A percentile compares a stretch with the other conserved stretches of the same genome.
Evolutionary conservation across 1,140 invertebrate species (phyloP).

Genomic region (Pachyrhynchus sulphureomaculatus): DNA sequence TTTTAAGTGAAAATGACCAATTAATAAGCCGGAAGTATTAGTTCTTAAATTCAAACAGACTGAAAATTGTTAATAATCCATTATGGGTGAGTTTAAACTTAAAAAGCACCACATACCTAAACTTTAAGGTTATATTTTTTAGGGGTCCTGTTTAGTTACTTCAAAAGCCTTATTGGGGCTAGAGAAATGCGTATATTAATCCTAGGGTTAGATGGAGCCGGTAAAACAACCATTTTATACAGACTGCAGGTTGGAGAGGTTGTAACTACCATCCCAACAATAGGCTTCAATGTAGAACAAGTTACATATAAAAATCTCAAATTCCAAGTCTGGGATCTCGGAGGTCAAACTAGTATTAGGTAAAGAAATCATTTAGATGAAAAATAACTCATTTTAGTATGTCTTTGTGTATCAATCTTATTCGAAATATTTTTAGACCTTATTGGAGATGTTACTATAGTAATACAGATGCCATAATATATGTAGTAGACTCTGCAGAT

Average conservation of each 20-base stretch:
- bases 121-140: slow-evolving; percentile 40
- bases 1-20: slow-evolving; percentile 6
- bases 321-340: slow-evolving; percentile 98
- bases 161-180: slow-evolving; percentile 87
- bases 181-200: slow-evolving; percentile 98
- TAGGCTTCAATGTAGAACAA: slow-evolving; percentile 98
- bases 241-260: slow-evolving; percentile 98
- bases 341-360: slow-evolving; percentile 92
- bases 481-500: slow-evolving; percentile 98
- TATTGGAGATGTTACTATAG: slow-evolving; percentile 99
- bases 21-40: slow-evolving; percentile 8
- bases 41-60: background rate
- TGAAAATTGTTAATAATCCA: background rate
- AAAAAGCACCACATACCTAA: background rate
- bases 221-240: slow-evolving; percentile 99
- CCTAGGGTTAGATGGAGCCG: slow-evolving; percentile 94
- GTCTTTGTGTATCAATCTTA: background rate
- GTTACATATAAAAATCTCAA: slow-evolving; percentile 95
- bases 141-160: slow-evolving; percentile 96
- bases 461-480: slow-evolving; percentile 99
- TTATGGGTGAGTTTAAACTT: slow-evolving; percentile 4
- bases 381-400: background rate
- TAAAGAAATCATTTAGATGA: slow-evolving; percentile 30
- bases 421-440: slow-evolving; percentile 69
- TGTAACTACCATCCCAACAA: slow-evolving; percentile 98